These are phyloP conservation scores for Phylloscopus whistleri DNA, from an alignment of 2,113 vertebrate species.

Conservation along the genomic window DNA sequence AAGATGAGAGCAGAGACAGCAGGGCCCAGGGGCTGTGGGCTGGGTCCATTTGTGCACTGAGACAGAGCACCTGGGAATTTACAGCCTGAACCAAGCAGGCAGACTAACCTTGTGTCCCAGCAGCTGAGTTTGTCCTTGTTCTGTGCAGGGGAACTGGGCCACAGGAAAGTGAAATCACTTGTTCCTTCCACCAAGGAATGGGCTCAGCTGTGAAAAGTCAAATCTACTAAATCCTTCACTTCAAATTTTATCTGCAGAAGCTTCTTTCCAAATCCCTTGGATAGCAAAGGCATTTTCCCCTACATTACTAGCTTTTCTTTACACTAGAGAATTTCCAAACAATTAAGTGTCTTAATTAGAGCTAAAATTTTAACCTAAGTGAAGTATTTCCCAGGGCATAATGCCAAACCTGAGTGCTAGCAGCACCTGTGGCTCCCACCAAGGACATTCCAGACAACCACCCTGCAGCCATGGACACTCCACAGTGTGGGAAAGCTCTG, in stretches of 20 bases:
- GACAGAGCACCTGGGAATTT: neutral
- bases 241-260: neutral
- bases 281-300: neutral
- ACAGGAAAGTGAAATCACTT: neutral
- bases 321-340: neutral
- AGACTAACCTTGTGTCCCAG: neutral
- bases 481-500: fast-evolving
- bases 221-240: neutral
- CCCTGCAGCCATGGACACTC: fast-evolving
- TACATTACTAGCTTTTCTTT: neutral
- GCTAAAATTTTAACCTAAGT: neutral
- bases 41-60: neutral
- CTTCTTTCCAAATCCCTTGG: neutral
- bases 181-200: neutral
- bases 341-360: neutral
- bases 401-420: no score
- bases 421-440: neutral
- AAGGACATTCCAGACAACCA: neutral
- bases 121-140: neutral
- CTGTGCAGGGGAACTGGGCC: neutral
- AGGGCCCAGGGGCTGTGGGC: neutral
- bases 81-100: neutral
- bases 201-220: neutral
- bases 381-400: neutral
- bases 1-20: neutral